Evolutionary conservation across 2,888 invertebrate genomes (phyloP).

Genomic region (Cephonodes hylas): DNA sequence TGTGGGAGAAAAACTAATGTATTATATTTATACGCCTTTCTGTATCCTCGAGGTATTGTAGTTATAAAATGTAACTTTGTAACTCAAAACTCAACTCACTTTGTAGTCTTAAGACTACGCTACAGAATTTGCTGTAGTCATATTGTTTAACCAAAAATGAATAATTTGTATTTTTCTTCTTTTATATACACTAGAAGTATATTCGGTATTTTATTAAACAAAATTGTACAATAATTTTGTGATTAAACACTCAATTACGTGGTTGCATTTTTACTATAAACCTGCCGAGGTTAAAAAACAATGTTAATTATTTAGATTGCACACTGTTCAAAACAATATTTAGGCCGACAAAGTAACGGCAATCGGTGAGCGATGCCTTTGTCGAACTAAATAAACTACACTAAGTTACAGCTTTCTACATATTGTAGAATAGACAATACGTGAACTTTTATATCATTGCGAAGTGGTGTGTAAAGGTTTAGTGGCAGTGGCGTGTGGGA

Average conservation of each 20-base stretch:
- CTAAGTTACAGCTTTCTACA: not conserved
- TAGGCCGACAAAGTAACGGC: not conserved
- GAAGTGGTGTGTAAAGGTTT: not conserved
- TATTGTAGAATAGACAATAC: not conserved
- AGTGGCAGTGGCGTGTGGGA: not conserved
- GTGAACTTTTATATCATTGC: not conserved
- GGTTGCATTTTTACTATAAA: not conserved
- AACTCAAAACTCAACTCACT: not conserved
- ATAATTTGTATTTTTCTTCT: no score
- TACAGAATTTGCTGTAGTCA: not conserved
- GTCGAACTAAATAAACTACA: not conserved
- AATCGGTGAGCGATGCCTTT: not conserved
- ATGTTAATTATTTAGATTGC: not conserved
- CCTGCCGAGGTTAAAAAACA: not conserved
- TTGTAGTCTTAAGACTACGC: not conserved
- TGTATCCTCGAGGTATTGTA: not conserved
- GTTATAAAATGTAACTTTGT: not conserved
- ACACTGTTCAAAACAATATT: not conserved
- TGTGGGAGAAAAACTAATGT: no score
- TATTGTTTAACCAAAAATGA: no score
- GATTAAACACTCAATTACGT: not conserved
- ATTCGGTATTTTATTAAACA: no score
- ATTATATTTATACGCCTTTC: no score
- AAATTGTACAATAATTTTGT: no score
- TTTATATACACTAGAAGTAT: no score